These are phyloP conservation scores for Kryptolebias ocellatus DNA, from an alignment of 2,797 vertebrate genomes.

Conservation along the genomic window DNA sequence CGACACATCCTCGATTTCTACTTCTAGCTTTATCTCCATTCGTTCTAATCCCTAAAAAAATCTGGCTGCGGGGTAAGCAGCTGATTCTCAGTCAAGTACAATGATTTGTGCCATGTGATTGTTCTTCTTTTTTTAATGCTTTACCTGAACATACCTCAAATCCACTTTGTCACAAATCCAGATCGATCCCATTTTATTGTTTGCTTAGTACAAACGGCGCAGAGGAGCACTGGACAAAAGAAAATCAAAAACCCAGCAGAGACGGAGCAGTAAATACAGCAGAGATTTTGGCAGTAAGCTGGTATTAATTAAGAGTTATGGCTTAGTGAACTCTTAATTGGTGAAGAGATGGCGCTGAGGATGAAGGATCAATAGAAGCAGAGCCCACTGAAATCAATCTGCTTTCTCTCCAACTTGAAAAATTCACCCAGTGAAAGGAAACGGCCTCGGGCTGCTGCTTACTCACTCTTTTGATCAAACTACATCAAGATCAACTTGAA, in stretches of 20 bases:
- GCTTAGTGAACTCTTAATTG: conserved; percentile 80
- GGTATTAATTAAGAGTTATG: conserved; percentile 61
- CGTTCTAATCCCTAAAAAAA: conserved; percentile 62
- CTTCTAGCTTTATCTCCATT: conserved; percentile 57
- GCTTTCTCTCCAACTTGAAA: conserved; percentile 40
- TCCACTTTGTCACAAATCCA: conserved; percentile 24
- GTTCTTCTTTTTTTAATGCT: conserved; percentile 35
- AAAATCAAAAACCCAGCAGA: conserved; percentile 22
- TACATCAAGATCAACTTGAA: conserved; percentile 48
- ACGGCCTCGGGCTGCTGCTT: conserved; percentile 25
- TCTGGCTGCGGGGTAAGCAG: conserved; percentile 46
- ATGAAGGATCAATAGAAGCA: conserved; percentile 68
- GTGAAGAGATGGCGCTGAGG: conserved; percentile 55
- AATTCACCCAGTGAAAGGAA: conserved; percentile 52
- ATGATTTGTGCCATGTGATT: conserved; percentile 38
- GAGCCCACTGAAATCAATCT: conserved; percentile 73
- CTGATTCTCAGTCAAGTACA: conserved; percentile 52
- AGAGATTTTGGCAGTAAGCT: conserved; percentile 51
- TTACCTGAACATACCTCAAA: conserved; percentile 25
- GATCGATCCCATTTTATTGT: conserved; percentile 33
- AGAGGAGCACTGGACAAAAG: conserved; percentile 12
- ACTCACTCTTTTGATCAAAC: conserved; percentile 55
- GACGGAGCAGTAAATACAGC: conserved; percentile 24
- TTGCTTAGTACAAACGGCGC: conserved; percentile 14
- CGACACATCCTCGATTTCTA: conserved; percentile 58